Base-by-base conservation (phyloP, 2,888 invertebrate species). In the Rhagophthalmus giganteus region DNA sequence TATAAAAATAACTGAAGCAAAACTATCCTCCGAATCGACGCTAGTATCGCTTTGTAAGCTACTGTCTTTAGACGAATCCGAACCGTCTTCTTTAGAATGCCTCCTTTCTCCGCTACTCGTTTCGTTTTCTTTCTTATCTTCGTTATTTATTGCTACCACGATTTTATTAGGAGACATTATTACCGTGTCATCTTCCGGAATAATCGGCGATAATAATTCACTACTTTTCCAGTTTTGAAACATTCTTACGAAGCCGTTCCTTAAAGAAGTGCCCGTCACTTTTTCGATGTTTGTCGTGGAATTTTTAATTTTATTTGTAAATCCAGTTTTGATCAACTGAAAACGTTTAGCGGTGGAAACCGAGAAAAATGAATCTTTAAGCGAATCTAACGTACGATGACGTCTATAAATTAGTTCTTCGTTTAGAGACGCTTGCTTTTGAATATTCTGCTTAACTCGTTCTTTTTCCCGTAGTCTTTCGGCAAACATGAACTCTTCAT, bases 41-140 rank as follows among this genome's bases (percentile, higher is more conserved):
- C 93, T 93, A 1, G 94, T 94, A 69, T 94, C 94, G 72, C 93
- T 93, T 74, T 94, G 94, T 50, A 94, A 79, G 70, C 93, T 93
- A 70, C 91, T 89, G 64, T 90, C 90, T 74, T 90, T 90, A 1
- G 90, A 90, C 3, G 90, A 90, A 69, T 90, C 90, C 0, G 93
- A 93, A 8, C 92, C 92, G 64, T 92, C 92, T 73, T 93, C 93
- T 58, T 85, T 84, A 0, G 92, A 92, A 65, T 86, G 84, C 40
- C 91, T 81, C 46, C 93, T 78, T 67, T 88, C 90, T 58, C 58
- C 61, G 14, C 55, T 59, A 16, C 42, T 31, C 11, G 13, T n/a
- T 8, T 47, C 63, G 34, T 52, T 35, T 54, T 69, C 63, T 38
- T 62, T 67, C 58, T 75, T 69, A n/a, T n/a, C n/a, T 49, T 59